Evolutionary conservation across 30 jellyfish, hydroid and myxozoan species (phyloP).

Genomic region (Chrysaora quinquecirrha): DNA sequence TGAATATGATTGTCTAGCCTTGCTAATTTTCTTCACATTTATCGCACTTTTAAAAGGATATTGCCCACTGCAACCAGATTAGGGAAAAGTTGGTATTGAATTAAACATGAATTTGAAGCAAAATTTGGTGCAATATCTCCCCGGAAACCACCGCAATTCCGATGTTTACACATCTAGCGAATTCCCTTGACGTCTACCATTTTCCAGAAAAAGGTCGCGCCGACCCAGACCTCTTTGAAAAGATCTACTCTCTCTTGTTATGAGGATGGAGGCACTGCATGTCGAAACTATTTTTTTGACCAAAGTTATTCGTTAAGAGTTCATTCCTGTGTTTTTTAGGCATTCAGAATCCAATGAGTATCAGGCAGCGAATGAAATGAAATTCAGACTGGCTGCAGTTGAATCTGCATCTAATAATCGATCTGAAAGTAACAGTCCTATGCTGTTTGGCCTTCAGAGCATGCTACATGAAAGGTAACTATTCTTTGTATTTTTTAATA

Average conservation of each 20-base stretch:
- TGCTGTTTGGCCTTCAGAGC: constrained; percentile 62
- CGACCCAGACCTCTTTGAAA: too few species aligned
- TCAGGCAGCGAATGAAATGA: constrained; percentile 60
- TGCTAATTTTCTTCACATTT: neutral
- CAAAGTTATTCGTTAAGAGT: too few species aligned
- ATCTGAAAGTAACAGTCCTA: constrained; percentile 74
- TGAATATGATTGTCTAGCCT: neutral
- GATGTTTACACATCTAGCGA: neutral
- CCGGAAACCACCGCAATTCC: too few species aligned
- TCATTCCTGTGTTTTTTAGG: neutral
- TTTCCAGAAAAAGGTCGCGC: too few species aligned
- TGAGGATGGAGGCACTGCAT: too few species aligned
- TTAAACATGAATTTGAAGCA: too few species aligned
- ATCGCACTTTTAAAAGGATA: neutral
- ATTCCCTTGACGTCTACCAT: neutral
- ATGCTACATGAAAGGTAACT: constrained; percentile 31
- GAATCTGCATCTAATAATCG: constrained; percentile 71
- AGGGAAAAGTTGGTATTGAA: neutral
- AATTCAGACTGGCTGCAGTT: constrained; percentile 68
- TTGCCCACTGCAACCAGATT: neutral
- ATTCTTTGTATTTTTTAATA: neutral
- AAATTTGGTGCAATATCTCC: too few species aligned
- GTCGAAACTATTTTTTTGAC: too few species aligned
- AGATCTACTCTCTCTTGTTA: too few species aligned
- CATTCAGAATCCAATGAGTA: constrained; percentile 28